Evolutionary conservation across 2,888 invertebrate species (phyloP).

Genomic region (Sesia apiformis): DNA sequence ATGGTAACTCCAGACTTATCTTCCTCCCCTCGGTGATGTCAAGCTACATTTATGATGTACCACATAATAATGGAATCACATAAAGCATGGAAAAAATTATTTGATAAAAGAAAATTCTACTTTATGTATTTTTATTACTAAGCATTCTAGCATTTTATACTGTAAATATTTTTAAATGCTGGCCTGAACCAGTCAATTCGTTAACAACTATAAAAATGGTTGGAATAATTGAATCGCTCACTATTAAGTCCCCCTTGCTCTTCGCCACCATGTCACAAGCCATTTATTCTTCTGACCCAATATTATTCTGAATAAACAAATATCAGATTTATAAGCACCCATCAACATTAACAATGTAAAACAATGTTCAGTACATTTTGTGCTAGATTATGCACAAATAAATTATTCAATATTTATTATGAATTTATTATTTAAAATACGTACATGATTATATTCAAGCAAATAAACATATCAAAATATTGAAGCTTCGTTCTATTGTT

Average conservation of each 20-base stretch:
- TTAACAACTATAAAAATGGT: not conserved
- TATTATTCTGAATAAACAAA: too few species aligned
- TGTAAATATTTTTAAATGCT: slow-evolving; percentile 68
- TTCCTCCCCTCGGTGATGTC: slow-evolving; percentile 30
- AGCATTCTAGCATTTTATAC: slow-evolving; percentile 65
- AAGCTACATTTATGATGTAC: slow-evolving; percentile 51
- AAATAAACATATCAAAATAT: too few species aligned
- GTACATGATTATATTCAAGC: too few species aligned
- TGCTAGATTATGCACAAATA: too few species aligned
- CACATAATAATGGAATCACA: slow-evolving; percentile 60
- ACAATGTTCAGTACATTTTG: too few species aligned
- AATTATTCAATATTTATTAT: too few species aligned
- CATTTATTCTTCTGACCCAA: too few species aligned
- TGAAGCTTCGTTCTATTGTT: too few species aligned
- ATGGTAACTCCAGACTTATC: slow-evolving; percentile 46
- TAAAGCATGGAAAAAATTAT: slow-evolving; percentile 64
- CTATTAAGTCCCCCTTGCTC: slow-evolving; percentile 44
- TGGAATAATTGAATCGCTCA: not conserved
- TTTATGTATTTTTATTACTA: slow-evolving; percentile 59
- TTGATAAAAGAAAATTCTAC: slow-evolving; percentile 66
- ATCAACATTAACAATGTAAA: too few species aligned
- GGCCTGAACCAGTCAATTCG: slow-evolving; percentile 14
- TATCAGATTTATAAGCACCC: too few species aligned
- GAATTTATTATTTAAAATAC: too few species aligned
- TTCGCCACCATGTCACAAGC: not conserved